These are phyloP conservation scores for Uropetala carovei DNA, from an alignment of 2,888 invertebrate species.

Conservation along the genomic window DNA sequence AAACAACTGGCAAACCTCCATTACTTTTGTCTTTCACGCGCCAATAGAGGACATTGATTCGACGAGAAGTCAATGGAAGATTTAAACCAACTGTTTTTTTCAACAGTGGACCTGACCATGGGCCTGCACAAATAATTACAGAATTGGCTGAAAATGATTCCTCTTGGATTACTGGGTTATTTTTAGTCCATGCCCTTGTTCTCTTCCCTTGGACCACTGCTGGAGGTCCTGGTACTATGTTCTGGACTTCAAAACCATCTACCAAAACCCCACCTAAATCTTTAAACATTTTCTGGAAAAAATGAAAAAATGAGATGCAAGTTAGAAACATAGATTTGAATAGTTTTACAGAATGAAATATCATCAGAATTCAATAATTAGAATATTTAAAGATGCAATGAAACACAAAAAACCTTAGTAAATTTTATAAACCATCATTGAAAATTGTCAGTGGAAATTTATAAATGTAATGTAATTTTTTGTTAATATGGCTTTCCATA, in stretches of 20 bases:
- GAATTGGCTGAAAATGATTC: constrained; percentile 68
- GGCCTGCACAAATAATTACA: constrained; percentile 72
- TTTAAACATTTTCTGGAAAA: constrained; percentile 61
- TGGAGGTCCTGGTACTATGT: constrained; percentile 56
- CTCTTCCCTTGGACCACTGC: constrained; percentile 39
- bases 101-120: constrained; percentile 71
- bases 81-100: constrained; percentile 70
- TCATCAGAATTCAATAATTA: too few relatives aligned
- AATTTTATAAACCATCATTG: too few relatives aligned
- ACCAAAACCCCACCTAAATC: constrained; percentile 59
- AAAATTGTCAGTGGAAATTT: too few relatives aligned
- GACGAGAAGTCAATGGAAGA: constrained; percentile 71
- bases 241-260: constrained; percentile 65
- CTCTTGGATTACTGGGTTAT: constrained; percentile 1
- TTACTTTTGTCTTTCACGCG: constrained; percentile 43
- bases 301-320: neutral
- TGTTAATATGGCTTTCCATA: neutral
- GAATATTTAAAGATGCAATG: too few relatives aligned
- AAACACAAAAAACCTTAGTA: too few relatives aligned
- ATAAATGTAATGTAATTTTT: neutral
- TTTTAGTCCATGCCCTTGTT: neutral
- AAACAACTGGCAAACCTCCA: constrained; percentile 33
- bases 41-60: constrained; percentile 68
- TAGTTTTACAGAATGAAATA: too few relatives aligned
- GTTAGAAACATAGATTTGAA: too few relatives aligned